Evolutionary conservation across 2,888 invertebrate species (phyloP).

Genomic region (Danaus chrysippus): DNA sequence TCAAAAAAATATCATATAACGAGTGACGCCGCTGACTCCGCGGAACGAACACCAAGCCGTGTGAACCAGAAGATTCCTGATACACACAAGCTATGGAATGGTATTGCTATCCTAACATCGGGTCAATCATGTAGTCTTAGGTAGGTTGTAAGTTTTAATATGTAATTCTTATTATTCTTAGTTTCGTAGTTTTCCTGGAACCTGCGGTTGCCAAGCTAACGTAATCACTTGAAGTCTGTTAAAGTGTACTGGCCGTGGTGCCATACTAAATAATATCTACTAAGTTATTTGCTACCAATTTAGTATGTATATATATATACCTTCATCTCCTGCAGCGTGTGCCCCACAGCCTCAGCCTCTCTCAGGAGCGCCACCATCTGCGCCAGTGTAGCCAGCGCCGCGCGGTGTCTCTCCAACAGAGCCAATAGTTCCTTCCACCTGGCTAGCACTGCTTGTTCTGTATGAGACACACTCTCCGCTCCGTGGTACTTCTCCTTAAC

Average conservation of each 20-base stretch:
- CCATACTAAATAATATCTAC: not conserved
- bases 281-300: not conserved
- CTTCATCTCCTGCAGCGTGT: slow-evolving; percentile 91
- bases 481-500: slow-evolving; percentile 95
- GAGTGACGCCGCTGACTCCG: too few species aligned
- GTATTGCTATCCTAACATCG: too few species aligned
- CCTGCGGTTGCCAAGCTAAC: too few species aligned
- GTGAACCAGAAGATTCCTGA: too few species aligned
- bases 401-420: slow-evolving; percentile 89
- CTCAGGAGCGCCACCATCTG: slow-evolving; percentile 92
- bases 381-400: slow-evolving; percentile 87
- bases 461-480: slow-evolving; percentile 85
- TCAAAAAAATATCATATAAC: too few species aligned
- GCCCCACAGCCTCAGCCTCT: slow-evolving; percentile 93
- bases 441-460: slow-evolving; percentile 87
- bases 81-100: too few species aligned
- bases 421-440: slow-evolving; percentile 93
- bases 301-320: slow-evolving; percentile 54
- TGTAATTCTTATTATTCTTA: too few species aligned
- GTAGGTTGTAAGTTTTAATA: too few species aligned
- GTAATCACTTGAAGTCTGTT: too few species aligned
- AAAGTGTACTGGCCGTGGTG: not conserved
- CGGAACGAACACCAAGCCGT: too few species aligned
- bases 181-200: too few species aligned
- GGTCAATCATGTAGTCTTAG: too few species aligned